These are phyloP conservation scores for Seriola rivoliana DNA, from an alignment of 2,113 vertebrate genomes.

Conservation along the genomic window DNA sequence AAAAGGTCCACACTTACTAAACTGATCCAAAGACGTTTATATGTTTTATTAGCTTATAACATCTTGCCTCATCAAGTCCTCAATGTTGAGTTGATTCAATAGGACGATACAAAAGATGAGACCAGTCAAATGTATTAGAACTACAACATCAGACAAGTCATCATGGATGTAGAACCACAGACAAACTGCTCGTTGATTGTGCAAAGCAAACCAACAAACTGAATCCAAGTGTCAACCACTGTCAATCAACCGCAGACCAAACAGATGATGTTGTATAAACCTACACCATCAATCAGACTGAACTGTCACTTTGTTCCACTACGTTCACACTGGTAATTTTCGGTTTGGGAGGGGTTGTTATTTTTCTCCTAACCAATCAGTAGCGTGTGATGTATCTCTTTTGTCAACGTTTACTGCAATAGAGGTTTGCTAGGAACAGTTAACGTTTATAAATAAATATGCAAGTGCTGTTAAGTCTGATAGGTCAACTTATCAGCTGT, in stretches of 20 bases:
- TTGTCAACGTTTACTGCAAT: background rate
- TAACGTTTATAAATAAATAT: too few species aligned
- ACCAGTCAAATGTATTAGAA: slow-evolving; percentile 2
- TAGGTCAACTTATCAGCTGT: background rate
- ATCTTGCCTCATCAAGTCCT: background rate
- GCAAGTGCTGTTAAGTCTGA: background rate
- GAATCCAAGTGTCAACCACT: slow-evolving; percentile 11
- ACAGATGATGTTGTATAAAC: slow-evolving; percentile 11
- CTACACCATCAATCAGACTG: slow-evolving; percentile 17
- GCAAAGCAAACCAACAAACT: slow-evolving; percentile 21
- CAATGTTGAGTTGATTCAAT: slow-evolving; percentile 24
- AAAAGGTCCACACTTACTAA: background rate
- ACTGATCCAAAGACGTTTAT: background rate
- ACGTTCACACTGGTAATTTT: background rate
- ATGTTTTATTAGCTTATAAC: slow-evolving; percentile 9
- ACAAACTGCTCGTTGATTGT: slow-evolving; percentile 37
- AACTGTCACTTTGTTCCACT: slow-evolving; percentile 34
- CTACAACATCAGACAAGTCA: background rate
- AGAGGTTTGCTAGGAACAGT: too few species aligned
- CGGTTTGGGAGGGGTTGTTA: background rate
- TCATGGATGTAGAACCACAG: background rate
- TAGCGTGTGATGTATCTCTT: background rate
- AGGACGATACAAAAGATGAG: slow-evolving; percentile 9
- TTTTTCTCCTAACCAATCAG: background rate
- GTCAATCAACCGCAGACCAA: slow-evolving; percentile 20